Percentiles rank a stretch among this genome's conserved stretches.
Evolutionary conservation across 2,797 vertebrate species (phyloP).

Genomic region (Sylvilagus floridanus): DNA sequence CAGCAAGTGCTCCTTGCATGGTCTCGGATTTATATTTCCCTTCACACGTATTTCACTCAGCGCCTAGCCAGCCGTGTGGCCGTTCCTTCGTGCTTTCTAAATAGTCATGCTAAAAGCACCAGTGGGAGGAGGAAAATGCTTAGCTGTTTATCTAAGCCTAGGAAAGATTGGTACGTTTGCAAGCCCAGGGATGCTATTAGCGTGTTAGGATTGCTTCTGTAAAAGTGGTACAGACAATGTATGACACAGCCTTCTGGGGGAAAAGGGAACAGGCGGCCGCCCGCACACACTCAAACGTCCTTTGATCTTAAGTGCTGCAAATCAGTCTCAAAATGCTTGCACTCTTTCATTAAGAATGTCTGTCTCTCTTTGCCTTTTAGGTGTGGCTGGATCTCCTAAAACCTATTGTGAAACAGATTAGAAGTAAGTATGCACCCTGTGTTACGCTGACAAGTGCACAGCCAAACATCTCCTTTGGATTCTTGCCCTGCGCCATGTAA

Average conservation of each 20-base stretch:
- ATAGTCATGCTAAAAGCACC: not conserved
- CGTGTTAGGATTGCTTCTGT: constrained; percentile 4
- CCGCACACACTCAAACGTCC: not conserved
- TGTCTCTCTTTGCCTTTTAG: constrained; percentile 86
- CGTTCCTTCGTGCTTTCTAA: not conserved
- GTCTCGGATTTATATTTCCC: rapidly evolving
- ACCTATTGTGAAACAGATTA: constrained; percentile 97
- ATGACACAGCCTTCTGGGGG: not conserved
- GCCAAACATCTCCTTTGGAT: rapidly evolving
- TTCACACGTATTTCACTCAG: not conserved
- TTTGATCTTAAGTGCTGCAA: constrained; percentile 12
- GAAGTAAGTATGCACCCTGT: constrained; percentile 91
- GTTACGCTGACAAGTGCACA: not conserved
- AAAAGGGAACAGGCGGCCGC: not conserved
- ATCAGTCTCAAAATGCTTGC: not conserved
- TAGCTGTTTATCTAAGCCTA: not conserved
- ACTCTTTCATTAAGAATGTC: constrained; percentile 55
- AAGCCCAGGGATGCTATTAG: not conserved
- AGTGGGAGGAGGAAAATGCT: not conserved
- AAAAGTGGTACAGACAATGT: not conserved
- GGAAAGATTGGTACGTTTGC: not conserved
- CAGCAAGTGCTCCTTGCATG: not conserved
- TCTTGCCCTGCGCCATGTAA: not conserved
- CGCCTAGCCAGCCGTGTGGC: not conserved
- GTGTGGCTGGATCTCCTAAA: constrained; percentile 99